phyloP scores from a whole-genome alignment of 2,113 vertebrate genomes.

The Colistium nudipinnis region DNA sequence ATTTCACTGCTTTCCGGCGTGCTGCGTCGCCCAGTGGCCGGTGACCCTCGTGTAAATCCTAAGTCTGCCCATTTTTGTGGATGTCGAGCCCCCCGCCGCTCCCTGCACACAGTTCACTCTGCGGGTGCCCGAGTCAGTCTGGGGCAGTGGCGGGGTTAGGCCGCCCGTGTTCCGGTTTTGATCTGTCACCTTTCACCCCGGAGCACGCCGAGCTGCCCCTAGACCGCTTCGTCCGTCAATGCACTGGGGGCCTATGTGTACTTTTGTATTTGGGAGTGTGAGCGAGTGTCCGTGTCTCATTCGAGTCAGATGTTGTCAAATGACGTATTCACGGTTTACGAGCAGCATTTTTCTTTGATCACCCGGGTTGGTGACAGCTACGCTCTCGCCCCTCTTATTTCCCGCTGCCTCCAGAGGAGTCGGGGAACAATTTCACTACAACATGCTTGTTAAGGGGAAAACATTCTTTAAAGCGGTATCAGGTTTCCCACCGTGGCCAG shows the following conservation, averaged over 20 bases:
- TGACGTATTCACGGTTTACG: slow-evolving; percentile 49
- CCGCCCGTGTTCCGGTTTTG: slow-evolving; percentile 71
- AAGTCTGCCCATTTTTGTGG: slow-evolving; percentile 44
- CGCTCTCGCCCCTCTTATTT: slow-evolving; percentile 31
- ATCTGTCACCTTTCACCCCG: slow-evolving; percentile 75
- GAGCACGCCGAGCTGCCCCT: slow-evolving; percentile 44
- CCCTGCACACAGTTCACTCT: slow-evolving; percentile 50
- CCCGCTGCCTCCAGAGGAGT: slow-evolving; percentile 20
- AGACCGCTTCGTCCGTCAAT: slow-evolving; percentile 22
- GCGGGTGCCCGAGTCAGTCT: slow-evolving; percentile 47
- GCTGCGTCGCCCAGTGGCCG: slow-evolving; percentile 57
- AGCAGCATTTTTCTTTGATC: slow-evolving; percentile 67
- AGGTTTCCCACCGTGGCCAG: slow-evolving; percentile 66
- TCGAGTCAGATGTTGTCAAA: slow-evolving; percentile 67
- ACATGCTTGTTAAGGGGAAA: slow-evolving; percentile 60
- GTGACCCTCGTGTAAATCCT: slow-evolving; percentile 61
- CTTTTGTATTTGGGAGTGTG: slow-evolving; percentile 19
- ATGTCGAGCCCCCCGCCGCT: slow-evolving; percentile 58
- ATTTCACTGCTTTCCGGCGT: slow-evolving; percentile 65
- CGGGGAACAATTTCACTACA: slow-evolving; percentile 48
- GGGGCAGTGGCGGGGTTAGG: slow-evolving; percentile 56
- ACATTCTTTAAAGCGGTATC: slow-evolving; percentile 69
- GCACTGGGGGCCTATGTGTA: slow-evolving; percentile 12
- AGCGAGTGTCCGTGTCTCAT: slow-evolving; percentile 45
- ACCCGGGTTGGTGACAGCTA: slow-evolving; percentile 55